These are phyloP conservation scores for Anthrax anthrax DNA, from an alignment of 2,888 invertebrate species.

Conservation along the genomic window DNA sequence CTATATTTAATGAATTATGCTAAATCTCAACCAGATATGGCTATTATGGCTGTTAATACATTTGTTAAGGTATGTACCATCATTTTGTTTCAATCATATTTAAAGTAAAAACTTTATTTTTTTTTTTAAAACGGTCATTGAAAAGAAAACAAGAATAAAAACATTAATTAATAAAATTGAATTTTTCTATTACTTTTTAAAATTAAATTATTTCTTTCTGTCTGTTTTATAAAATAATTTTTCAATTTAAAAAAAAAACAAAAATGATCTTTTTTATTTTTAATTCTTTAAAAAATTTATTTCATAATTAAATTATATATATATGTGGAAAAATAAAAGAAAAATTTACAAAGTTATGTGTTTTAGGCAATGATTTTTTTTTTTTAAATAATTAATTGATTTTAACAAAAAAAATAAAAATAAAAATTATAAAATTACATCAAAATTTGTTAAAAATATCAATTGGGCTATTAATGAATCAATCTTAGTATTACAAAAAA, in stretches of 20 bases:
- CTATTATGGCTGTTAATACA: slow-evolving; percentile 99
- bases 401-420: neutral
- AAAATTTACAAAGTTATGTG: slow-evolving; percentile 12
- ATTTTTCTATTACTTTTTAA: slow-evolving; percentile 2
- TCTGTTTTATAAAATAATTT: neutral
- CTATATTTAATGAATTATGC: slow-evolving; percentile 99
- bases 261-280: no score
- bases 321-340: neutral
- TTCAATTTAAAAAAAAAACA: no score
- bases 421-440: slow-evolving; percentile 1
- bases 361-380: slow-evolving; percentile 1
- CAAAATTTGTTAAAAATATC: neutral
- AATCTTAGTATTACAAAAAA: no score
- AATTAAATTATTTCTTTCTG: neutral
- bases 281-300: no score
- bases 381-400: no score
- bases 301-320: slow-evolving; percentile 1
- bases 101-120: neutral
- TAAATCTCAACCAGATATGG: slow-evolving; percentile 99
- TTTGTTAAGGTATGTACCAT: slow-evolving; percentile 95
- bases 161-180: no score
- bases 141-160: neutral
- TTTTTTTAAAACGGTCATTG: neutral
- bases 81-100: neutral
- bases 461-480: neutral